Conservation (phyloP, 2,113 vertebrate genomes). For the Ammodytes marinus region DNA sequence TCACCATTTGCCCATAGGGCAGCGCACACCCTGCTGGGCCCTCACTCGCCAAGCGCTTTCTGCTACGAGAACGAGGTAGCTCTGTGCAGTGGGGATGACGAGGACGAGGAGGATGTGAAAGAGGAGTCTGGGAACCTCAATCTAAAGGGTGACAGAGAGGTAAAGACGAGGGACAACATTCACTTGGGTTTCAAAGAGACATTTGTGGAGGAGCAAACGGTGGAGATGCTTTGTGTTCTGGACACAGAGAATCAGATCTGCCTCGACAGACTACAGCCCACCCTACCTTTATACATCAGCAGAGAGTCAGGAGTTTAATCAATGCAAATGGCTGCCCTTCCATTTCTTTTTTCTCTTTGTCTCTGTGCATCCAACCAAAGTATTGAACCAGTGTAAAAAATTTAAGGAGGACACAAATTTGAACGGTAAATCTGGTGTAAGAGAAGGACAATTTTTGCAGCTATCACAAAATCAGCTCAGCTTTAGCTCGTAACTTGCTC, state of each 20-base stretch:
- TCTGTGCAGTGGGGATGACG: constrained; percentile 91
- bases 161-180: constrained; percentile 62
- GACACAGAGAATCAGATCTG: constrained; percentile 92
- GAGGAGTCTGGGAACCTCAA: constrained; percentile 59
- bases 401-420: constrained; percentile 41
- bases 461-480: constrained; percentile 29
- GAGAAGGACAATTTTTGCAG: constrained; percentile 19
- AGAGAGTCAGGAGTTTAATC: constrained; percentile 92
- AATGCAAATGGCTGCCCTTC: constrained; percentile 35
- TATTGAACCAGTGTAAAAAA: constrained; percentile 55
- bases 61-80: constrained; percentile 97
- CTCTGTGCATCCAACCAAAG: constrained; percentile 64
- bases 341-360: constrained; percentile 56
- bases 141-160: constrained; percentile 52
- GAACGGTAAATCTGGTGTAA: constrained; percentile 1
- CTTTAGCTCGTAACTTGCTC: constrained; percentile 36
- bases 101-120: constrained; percentile 82
- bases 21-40: constrained; percentile 79
- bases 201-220: constrained; percentile 86
- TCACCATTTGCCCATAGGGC: constrained; percentile 65
- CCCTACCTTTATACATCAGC: constrained; percentile 92
- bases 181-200: constrained; percentile 78
- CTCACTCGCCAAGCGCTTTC: constrained; percentile 94
- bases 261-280: constrained; percentile 90
- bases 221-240: constrained; percentile 91